Evolutionary conservation across 2,888 invertebrate genomes (phyloP).

Genomic region (Dusona sp.): DNA sequence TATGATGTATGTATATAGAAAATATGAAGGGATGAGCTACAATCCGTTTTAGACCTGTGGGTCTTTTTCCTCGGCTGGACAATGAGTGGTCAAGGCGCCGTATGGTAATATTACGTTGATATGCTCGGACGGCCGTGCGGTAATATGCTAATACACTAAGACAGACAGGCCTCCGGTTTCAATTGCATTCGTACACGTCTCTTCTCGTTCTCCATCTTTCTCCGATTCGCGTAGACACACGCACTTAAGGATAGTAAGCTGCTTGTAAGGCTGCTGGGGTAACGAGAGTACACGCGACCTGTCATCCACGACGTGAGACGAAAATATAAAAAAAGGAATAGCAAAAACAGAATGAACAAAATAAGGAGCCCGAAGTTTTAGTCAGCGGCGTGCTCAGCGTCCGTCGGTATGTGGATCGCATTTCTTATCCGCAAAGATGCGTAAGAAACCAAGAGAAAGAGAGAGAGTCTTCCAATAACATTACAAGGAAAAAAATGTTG

Average conservation of each 20-base stretch:
- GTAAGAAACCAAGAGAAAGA: background rate
- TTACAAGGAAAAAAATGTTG: slow-evolving; percentile 48
- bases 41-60: slow-evolving; percentile 46
- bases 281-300: slow-evolving; percentile 63
- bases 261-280: slow-evolving; percentile 52
- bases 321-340: slow-evolving; percentile 42
- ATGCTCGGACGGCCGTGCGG: slow-evolving; percentile 68
- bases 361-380: slow-evolving; percentile 31
- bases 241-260: slow-evolving; percentile 32
- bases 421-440: slow-evolving; percentile 43
- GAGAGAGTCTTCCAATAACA: slow-evolving; percentile 46
- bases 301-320: slow-evolving; percentile 53
- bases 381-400: slow-evolving; percentile 34
- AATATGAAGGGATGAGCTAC: slow-evolving; percentile 50
- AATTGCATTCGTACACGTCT: slow-evolving; percentile 64
- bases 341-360: slow-evolving; percentile 38
- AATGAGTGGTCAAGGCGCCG: slow-evolving; percentile 56
- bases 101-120: slow-evolving; percentile 68
- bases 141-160: slow-evolving; percentile 73
- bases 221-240: slow-evolving; percentile 16
- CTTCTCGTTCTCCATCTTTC: slow-evolving; percentile 18
- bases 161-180: slow-evolving; percentile 60
- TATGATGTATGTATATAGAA: too few species aligned
- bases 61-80: slow-evolving; percentile 55
- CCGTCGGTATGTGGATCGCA: slow-evolving; percentile 48